Evolutionary conservation across 2,113 vertebrate species (phyloP).

Genomic region (Brachyhypopomus occidentalis): DNA sequence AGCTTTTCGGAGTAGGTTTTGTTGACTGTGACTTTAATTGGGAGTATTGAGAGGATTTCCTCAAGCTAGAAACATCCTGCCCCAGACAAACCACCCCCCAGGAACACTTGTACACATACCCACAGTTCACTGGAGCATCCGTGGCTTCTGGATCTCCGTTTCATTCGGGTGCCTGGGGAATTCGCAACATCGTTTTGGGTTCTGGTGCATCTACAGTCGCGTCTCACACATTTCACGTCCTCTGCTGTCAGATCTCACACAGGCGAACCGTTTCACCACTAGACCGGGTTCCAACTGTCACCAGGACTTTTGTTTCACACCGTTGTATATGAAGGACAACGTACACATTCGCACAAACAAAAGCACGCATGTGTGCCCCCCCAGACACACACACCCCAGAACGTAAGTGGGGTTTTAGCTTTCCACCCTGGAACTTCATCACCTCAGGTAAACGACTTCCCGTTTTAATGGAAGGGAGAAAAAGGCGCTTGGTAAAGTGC

Average conservation of each 20-base stretch:
- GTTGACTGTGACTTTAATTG: conserved; percentile 45
- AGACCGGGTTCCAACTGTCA: conserved; percentile 18
- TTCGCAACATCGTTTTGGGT: conserved; percentile 21
- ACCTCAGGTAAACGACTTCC: conserved; percentile 75
- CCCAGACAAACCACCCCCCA: not conserved
- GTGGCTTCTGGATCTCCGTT: conserved; percentile 37
- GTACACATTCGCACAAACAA: not conserved
- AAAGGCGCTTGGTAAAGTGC: conserved; percentile 85
- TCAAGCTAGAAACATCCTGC: conserved; percentile 44
- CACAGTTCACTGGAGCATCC: conserved; percentile 15
- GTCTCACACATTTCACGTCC: no score
- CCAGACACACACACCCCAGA: not conserved
- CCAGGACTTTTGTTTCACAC: not conserved
- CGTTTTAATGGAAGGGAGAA: conserved; percentile 87
- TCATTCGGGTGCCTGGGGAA: conserved; percentile 9
- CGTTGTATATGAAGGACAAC: conserved; percentile 8
- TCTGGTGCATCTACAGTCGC: not conserved
- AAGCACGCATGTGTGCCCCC: not conserved
- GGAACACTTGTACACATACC: not conserved
- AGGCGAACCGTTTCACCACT: no score
- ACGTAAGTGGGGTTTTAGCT: not conserved
- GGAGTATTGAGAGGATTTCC: conserved; percentile 46
- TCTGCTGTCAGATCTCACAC: no score
- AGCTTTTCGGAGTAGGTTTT: conserved; percentile 49
- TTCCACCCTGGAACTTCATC: conserved; percentile 61